Conservation (phyloP, 2,797 vertebrate species). For the Microcaecilia unicolor region DNA sequence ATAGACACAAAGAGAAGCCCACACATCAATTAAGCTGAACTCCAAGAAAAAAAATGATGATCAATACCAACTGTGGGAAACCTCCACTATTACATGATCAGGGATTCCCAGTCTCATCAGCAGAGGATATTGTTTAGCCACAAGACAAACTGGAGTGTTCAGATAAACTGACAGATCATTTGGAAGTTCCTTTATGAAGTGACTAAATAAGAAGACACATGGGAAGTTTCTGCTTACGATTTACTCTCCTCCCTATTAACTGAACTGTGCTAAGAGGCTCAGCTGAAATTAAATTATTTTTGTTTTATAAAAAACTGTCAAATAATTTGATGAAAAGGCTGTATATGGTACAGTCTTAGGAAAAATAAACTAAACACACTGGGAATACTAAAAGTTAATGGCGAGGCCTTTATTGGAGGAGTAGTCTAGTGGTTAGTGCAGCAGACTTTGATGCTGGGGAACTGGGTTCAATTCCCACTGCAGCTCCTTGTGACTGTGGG, state of each 20-base stretch:
- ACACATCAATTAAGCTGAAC: not conserved
- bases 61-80: not conserved
- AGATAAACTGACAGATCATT: not conserved
- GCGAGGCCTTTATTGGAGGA: too few relatives aligned
- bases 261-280: not conserved
- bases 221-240: not conserved
- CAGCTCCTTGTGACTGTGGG: too few relatives aligned
- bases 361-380: too few relatives aligned
- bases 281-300: not conserved
- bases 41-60: not conserved
- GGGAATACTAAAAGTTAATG: too few relatives aligned
- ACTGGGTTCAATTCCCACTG: too few relatives aligned
- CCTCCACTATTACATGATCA: not conserved
- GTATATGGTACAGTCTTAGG: too few relatives aligned
- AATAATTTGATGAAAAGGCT: not conserved
- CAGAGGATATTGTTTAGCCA: not conserved
- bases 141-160: not conserved
- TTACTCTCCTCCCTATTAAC: not conserved
- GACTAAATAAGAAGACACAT: not conserved
- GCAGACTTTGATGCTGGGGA: too few relatives aligned
- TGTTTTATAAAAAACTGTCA: not conserved
- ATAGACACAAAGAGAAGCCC: not conserved
- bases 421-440: too few relatives aligned
- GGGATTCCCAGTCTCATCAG: conserved; percentile 2
- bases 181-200: not conserved